Evolutionary conservation across 2,797 vertebrate species (phyloP).

Genomic region (Zenarchopterus dispar): DNA sequence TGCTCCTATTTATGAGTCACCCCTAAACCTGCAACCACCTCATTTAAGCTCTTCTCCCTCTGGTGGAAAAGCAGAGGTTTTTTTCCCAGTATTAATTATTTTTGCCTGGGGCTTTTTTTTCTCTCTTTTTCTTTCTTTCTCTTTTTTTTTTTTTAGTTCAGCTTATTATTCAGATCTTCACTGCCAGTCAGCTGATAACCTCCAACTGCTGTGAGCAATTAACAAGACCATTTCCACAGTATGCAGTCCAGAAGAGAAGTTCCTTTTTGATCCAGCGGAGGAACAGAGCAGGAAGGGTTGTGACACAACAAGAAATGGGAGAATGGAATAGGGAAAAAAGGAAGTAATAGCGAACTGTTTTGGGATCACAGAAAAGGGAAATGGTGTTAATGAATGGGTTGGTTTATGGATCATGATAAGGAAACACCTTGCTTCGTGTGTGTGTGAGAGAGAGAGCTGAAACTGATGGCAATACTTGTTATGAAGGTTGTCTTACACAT

Average conservation of each 20-base stretch:
- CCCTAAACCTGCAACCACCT: conserved; percentile 48
- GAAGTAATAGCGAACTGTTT: conserved; percentile 24
- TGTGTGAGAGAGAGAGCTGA: conserved; percentile 24
- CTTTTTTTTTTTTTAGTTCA: conserved; percentile 25
- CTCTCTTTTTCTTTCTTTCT: too few species aligned
- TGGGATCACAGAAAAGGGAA: conserved; percentile 61
- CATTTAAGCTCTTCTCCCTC: conserved; percentile 46
- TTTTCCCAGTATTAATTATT: conserved; percentile 55
- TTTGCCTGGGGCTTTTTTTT: conserved; percentile 40
- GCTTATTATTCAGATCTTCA: conserved; percentile 73
- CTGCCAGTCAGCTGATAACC: conserved; percentile 75
- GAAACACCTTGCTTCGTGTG: conserved; percentile 38
- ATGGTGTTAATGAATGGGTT: conserved; percentile 68
- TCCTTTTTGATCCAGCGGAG: conserved; percentile 46
- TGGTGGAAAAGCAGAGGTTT: conserved; percentile 30
- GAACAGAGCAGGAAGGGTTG: conserved; percentile 31
- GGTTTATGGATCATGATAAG: conserved; percentile 67
- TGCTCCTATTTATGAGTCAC: conserved; percentile 53
- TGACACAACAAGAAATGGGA: conserved; percentile 22
- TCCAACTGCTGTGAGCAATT: conserved; percentile 73
- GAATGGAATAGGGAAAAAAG: conserved; percentile 20
- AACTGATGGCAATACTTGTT: conserved; percentile 57
- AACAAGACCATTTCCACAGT: conserved; percentile 62
- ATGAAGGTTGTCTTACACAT: conserved; percentile 41
- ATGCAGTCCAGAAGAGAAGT: conserved; percentile 42